Conservation (phyloP, 2,888 invertebrate species). For the Oxycera nigricornis region DNA sequence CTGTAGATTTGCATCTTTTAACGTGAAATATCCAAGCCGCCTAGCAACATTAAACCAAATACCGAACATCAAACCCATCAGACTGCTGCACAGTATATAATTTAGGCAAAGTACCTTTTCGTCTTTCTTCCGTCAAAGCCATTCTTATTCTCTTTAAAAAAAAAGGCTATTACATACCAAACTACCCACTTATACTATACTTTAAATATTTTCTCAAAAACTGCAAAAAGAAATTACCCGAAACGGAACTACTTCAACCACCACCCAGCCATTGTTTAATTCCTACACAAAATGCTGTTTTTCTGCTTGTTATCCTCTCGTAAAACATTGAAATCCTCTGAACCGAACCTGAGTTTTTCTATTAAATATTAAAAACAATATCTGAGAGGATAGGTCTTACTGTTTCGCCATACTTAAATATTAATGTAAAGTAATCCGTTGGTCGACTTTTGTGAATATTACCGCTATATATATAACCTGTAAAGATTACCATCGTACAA, state of each 20-base stretch:
- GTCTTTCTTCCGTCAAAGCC: no score
- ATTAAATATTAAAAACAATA: slow-evolving; percentile 22
- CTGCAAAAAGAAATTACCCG: no score
- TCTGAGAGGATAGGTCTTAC: slow-evolving; percentile 2
- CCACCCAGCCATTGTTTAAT: slow-evolving; percentile 15
- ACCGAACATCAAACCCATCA: no score
- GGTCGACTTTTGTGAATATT: slow-evolving; percentile 29
- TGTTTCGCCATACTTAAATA: slow-evolving; percentile 10
- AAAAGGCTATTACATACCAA: slow-evolving; percentile 7
- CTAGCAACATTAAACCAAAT: no score
- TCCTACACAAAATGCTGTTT: not conserved
- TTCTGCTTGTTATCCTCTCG: not conserved
- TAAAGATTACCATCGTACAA: not conserved
- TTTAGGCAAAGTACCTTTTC: no score
- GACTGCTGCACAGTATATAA: no score
- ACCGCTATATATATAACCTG: no score
- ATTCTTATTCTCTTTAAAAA: not conserved
- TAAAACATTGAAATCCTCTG: not conserved
- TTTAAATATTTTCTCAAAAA: not conserved
- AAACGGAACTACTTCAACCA: not conserved
- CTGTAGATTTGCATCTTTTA: no score
- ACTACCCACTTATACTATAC: slow-evolving; percentile 14
- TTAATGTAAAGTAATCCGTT: slow-evolving; percentile 33
- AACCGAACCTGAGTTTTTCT: not conserved
- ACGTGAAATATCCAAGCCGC: no score